Base-by-base conservation (phyloP, 2,888 invertebrate genomes). In the Neria commutata region DNA sequence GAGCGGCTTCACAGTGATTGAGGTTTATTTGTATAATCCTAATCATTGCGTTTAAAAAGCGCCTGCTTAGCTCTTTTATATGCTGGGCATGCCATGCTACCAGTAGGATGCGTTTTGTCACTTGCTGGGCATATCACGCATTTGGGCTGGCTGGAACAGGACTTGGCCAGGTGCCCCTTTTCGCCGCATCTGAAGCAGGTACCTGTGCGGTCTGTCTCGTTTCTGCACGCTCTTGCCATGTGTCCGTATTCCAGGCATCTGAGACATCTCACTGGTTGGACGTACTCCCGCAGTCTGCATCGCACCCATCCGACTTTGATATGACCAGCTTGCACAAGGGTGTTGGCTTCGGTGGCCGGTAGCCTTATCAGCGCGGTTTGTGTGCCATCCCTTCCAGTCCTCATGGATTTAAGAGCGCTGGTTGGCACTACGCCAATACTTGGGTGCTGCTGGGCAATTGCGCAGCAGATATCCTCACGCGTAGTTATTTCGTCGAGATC, bases 171-270 rank as follows among this genome's bases (percentile, higher is more conserved):
- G n/a, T 37, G 37, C 10, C 37, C 37, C 37, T 37, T 37, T 11
- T 5, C n/a, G 10, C 50, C 50, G 19, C 50, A 50, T 26, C 26
- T 8, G 6, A 26, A 33, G 26, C 50, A 50, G 14, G 26, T 4
- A 8, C 17, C 50, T 5, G 50, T 17, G 10, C 50, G 26, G 26
- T 50, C 50, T 6, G 19, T 17, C 4, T 6, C 37, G 14, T n/a
- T 33, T 11, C 34, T 51, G 33, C 51, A 51, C 16, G 19, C 2
- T 51, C n/a, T 33, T 6, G 51, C 33, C 14, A 26, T 19, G 23
- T 51, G 51, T 34, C 51, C 51, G 17, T 21, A 51, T 50, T 25
- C 50, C 10, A 34, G 34, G 24, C 51, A 51, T 37, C 51, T 16
- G 34, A 21, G 34, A 34, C 51, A 51, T 8, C 51, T 17, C 2